A percentile compares a stretch with the other conserved stretches of the same genome.
These are phyloP conservation scores for Ruditapes philippinarum DNA, from an alignment of 1,140 invertebrate species.

Conservation along the genomic window DNA sequence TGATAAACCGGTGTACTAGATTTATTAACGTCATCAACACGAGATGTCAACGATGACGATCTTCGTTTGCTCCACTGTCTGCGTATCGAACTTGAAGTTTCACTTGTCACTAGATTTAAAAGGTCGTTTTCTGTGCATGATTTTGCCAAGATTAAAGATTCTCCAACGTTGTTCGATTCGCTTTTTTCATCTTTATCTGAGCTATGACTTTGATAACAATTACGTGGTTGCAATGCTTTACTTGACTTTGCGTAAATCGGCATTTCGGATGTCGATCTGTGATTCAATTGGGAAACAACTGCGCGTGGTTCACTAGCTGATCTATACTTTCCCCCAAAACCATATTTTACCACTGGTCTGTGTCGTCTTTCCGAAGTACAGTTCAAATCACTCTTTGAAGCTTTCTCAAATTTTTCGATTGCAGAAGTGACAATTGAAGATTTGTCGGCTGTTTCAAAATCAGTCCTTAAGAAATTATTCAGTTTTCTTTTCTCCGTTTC, in stretches of 20 bases:
- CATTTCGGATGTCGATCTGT: not conserved
- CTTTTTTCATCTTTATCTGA: not conserved
- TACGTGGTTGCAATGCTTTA: slow-evolving; percentile 17
- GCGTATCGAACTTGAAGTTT: slow-evolving; percentile 41
- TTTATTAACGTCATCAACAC: not conserved
- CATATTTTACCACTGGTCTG: not conserved
- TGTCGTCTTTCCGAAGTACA: not conserved
- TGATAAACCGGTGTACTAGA: slow-evolving; percentile 5
- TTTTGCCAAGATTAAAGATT: not conserved
- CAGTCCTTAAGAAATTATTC: not conserved
- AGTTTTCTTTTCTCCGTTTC: too few species aligned
- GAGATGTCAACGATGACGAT: slow-evolving; percentile 5
- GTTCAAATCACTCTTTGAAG: not conserved
- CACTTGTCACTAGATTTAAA: slow-evolving; percentile 13
- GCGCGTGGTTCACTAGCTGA: slow-evolving; percentile 33
- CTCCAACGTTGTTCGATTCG: too few species aligned
- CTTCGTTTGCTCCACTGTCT: slow-evolving; percentile 52
- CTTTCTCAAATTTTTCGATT: slow-evolving; percentile 38
- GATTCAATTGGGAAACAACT: not conserved
- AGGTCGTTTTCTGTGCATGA: slow-evolving; percentile 49
- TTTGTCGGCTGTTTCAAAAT: too few species aligned
- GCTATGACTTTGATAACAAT: not conserved
- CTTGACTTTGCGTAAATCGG: not conserved
- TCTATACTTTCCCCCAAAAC: not conserved
- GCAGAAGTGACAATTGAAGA: slow-evolving; percentile 18